phyloP scores from a whole-genome alignment of 2,797 vertebrate species.

The Alcedo quadribrachys region DNA sequence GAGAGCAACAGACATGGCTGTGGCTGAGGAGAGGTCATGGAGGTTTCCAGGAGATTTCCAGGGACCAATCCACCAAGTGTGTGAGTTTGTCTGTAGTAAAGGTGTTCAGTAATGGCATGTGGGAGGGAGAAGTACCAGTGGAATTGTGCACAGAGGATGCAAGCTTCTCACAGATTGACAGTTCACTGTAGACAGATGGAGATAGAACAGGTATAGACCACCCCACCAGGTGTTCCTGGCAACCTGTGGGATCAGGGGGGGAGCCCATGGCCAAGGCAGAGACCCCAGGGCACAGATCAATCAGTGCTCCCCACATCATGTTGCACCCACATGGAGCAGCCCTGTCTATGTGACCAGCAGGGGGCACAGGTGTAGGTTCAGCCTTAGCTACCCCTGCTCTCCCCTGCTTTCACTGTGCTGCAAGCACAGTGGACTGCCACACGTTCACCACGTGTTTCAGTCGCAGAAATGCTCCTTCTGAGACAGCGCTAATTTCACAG shows the following conservation, averaged over 20 bases:
- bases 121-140: neutral
- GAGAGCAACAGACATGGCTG: too few relatives aligned
- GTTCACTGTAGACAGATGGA: rapidly evolving
- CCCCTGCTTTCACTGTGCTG: too few relatives aligned
- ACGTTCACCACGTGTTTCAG: neutral
- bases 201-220: rapidly evolving
- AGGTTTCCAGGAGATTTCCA: neutral
- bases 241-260: rapidly evolving
- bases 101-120: neutral
- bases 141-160: neutral
- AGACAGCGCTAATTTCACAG: neutral
- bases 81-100: neutral
- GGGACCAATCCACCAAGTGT: neutral
- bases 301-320: rapidly evolving
- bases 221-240: rapidly evolving
- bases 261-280: neutral
- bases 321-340: rapidly evolving
- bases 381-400: too few relatives aligned
- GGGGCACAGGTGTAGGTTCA: too few relatives aligned
- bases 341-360: rapidly evolving
- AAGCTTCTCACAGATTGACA: neutral
- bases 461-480: neutral
- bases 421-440: too few relatives aligned
- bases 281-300: rapidly evolving
- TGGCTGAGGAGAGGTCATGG: neutral